A percentile compares a stretch with the other conserved stretches of the same genome.
Conservation (phyloP, 2,113 vertebrate genomes). For the Seriola aureovittata region DNA sequence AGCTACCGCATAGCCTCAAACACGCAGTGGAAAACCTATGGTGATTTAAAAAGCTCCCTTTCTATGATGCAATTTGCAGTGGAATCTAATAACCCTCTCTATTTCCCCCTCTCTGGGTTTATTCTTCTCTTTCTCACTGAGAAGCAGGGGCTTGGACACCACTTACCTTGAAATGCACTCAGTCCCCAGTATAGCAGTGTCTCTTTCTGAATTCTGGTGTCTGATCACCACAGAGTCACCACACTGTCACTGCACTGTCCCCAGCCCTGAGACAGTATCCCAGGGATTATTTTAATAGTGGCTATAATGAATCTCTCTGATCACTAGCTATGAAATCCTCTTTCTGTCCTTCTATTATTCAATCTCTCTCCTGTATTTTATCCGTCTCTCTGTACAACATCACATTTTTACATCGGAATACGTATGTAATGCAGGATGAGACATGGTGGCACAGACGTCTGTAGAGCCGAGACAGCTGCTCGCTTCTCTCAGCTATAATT, state of each 20-base stretch:
- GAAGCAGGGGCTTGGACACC: constrained; percentile 29
- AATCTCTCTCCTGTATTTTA: constrained; percentile 37
- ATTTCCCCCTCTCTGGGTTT: constrained; percentile 21
- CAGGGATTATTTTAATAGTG: constrained; percentile 46
- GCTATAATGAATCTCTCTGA: constrained; percentile 57
- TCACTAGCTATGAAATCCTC: constrained; percentile 36
- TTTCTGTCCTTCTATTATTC: background rate
- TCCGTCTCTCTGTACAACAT: constrained; percentile 51
- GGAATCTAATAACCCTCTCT: constrained; percentile 47
- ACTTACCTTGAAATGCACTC: constrained; percentile 39
- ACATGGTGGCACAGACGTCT: constrained; percentile 55
- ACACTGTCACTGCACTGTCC: constrained; percentile 17
- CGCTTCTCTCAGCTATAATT: constrained; percentile 74
- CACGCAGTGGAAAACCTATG: background rate
- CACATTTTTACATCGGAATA: constrained; percentile 55
- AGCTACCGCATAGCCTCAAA: constrained; percentile 6
- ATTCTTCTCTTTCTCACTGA: constrained; percentile 35
- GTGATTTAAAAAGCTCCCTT: constrained; percentile 43
- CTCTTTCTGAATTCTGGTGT: constrained; percentile 29
- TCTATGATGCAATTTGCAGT: constrained; percentile 41
- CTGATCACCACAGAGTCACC: constrained; percentile 30
- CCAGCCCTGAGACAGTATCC: constrained; percentile 20
- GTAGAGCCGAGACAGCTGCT: constrained; percentile 71
- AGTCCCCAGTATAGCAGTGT: constrained; percentile 6
- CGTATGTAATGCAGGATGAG: constrained; percentile 65